These are phyloP conservation scores for Auanema sp. DNA, from an alignment of 2,888 invertebrate genomes.

Conservation along the genomic window DNA sequence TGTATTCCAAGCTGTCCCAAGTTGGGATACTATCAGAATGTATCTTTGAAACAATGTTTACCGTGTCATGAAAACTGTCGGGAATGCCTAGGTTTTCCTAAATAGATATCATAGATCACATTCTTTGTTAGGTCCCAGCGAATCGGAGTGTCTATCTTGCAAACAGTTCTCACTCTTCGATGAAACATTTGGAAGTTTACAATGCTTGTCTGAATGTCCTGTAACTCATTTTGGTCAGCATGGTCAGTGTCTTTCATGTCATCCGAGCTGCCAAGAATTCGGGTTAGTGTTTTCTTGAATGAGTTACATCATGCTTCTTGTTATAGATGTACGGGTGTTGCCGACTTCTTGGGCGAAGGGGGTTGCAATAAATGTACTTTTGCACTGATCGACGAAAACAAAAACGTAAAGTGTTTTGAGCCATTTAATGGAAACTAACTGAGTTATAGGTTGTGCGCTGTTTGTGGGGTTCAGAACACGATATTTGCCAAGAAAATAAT, in stretches of 20 bases:
- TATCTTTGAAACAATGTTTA: no score
- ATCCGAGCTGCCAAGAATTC: slow-evolving; percentile 22
- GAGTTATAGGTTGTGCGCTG: slow-evolving; percentile 14
- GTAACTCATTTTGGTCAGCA: slow-evolving; percentile 8
- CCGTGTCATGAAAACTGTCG: no score
- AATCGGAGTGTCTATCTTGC: slow-evolving; percentile 14
- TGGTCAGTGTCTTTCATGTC: slow-evolving; percentile 20
- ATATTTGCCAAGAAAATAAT: no score
- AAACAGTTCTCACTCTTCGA: neutral
- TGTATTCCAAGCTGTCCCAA: slow-evolving; percentile 11
- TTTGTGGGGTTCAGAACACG: slow-evolving; percentile 8
- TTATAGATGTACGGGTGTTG: slow-evolving; percentile 83
- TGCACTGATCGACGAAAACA: slow-evolving; percentile 78
- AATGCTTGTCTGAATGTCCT: slow-evolving; percentile 11
- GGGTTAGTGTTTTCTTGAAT: slow-evolving; percentile 10
- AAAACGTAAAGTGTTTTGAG: neutral
- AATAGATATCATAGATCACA: no score
- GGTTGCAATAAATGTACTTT: slow-evolving; percentile 90
- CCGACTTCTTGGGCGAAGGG: slow-evolving; percentile 77
- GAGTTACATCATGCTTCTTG: neutral
- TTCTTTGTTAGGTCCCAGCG: slow-evolving; percentile 10
- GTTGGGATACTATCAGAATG: no score
- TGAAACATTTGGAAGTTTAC: neutral
- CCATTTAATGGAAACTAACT: no score
- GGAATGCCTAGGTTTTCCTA: no score